These are phyloP conservation scores for Schizaphis graminum DNA, from an alignment of 2,888 invertebrate species.

Conservation along the genomic window DNA sequence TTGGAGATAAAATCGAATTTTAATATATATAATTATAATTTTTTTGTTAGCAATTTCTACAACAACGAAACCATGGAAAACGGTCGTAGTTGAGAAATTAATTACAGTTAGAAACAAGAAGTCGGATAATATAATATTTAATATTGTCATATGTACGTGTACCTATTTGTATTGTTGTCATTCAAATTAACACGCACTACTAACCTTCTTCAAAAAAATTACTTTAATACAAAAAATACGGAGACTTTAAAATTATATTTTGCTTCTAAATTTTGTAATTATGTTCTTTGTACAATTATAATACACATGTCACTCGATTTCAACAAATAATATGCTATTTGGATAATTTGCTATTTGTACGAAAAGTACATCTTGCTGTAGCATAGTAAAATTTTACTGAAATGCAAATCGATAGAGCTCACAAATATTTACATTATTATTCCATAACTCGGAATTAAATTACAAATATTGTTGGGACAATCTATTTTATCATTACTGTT, in stretches of 20 bases:
- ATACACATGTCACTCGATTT: not conserved
- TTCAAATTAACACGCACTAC: constrained; percentile 42
- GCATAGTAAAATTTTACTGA: not conserved
- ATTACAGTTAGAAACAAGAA: not conserved
- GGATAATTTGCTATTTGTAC: not conserved
- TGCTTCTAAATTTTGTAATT: not conserved
- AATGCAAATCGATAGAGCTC: not conserved
- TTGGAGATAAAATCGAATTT: not conserved
- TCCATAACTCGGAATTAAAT: not conserved
- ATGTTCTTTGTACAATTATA: not conserved
- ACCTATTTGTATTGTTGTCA: not conserved
- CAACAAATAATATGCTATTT: not conserved
- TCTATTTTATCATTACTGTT: not conserved
- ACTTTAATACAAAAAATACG: not conserved
- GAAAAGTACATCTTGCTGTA: not conserved
- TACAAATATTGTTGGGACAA: not conserved
- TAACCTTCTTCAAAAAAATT: constrained; percentile 15
- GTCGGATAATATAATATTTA: not conserved
- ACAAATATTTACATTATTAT: not conserved
- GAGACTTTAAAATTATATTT: not conserved
- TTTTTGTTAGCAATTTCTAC: not conserved
- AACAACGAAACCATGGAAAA: not conserved
- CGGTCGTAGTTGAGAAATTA: not conserved
- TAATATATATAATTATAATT: not conserved
- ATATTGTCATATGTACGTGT: not conserved